Conservation (phyloP, 2,888 invertebrate genomes). For the Drosophila barbarae region DNA sequence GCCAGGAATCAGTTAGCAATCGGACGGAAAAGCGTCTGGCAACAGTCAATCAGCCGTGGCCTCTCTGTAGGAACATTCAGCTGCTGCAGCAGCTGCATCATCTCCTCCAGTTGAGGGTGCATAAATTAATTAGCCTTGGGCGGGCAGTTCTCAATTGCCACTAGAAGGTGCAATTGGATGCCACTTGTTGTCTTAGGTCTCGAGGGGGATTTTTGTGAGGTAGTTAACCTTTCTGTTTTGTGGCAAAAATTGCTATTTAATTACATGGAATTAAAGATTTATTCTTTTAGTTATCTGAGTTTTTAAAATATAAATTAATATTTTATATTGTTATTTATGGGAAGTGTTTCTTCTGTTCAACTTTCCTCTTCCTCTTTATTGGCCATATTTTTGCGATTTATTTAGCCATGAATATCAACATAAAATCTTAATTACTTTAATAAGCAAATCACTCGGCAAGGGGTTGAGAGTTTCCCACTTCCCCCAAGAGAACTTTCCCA, state of each 20-base stretch:
- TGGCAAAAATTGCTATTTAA: background rate
- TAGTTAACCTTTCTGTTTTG: slow-evolving; percentile 1
- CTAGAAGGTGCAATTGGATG: slow-evolving; percentile 2
- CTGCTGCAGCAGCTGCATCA: background rate
- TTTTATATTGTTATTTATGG: too few relatives aligned
- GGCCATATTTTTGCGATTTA: slow-evolving; percentile 12
- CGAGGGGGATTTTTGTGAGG: background rate
- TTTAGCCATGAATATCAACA: slow-evolving; percentile 17
- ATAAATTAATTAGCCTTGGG: slow-evolving; percentile 30
- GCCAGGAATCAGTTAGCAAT: slow-evolving; percentile 25
- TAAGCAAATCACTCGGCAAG: slow-evolving; percentile 19
- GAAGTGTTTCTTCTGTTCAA: too few relatives aligned
- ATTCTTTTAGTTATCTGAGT: background rate
- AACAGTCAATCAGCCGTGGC: slow-evolving; percentile 31
- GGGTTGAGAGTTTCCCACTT: slow-evolving; percentile 4
- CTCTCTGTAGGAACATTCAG: background rate
- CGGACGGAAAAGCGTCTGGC: slow-evolving; percentile 15
- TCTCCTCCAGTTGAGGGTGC: slow-evolving; percentile 31
- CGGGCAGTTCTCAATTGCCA: slow-evolving; percentile 5
- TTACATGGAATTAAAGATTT: background rate
- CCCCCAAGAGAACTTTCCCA: slow-evolving; percentile 57
- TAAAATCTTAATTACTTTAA: slow-evolving; percentile 27
- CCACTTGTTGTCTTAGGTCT: background rate
- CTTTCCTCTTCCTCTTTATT: background rate
- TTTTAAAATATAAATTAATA: background rate